Conservation (phyloP, 2,797 vertebrate species). For the Molossus alvarezi region DNA sequence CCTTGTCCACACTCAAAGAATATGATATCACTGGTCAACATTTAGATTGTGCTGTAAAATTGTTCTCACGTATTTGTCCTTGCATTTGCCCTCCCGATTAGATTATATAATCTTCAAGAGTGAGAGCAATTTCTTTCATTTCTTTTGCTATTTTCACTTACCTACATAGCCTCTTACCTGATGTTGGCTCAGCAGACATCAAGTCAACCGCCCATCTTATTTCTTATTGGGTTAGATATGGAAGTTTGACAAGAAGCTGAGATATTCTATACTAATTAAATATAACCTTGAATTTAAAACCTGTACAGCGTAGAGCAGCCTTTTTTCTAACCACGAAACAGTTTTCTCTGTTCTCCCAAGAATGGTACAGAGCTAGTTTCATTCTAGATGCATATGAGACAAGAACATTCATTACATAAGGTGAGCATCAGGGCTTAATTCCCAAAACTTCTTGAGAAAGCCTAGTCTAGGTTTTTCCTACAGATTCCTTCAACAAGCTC, state of each 20-base stretch:
- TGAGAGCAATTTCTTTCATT: constrained; percentile 67
- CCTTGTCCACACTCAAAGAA: constrained; percentile 57
- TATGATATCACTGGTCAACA: constrained; percentile 16
- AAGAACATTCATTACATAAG: constrained; percentile 19
- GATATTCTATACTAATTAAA: constrained; percentile 76
- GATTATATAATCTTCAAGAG: constrained; percentile 46
- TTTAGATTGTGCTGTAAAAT: constrained; percentile 63
- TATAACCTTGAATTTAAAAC: constrained; percentile 74
- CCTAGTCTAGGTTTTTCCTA: constrained; percentile 3
- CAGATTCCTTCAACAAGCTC: constrained; percentile 44
- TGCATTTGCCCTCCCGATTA: constrained; percentile 77
- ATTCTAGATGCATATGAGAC: constrained; percentile 4
- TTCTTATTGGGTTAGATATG: constrained; percentile 67
- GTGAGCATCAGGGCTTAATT: constrained; percentile 1
- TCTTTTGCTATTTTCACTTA: constrained; percentile 63
- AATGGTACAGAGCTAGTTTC: not conserved
- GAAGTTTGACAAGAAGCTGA: constrained; percentile 73
- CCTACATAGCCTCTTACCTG: not conserved
- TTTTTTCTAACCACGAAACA: constrained; percentile 33
- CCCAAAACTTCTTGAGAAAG: constrained; percentile 44
- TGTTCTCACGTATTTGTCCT: constrained; percentile 56
- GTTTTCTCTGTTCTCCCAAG: constrained; percentile 13
- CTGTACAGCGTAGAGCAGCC: not conserved
- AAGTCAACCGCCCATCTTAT: constrained; percentile 31
- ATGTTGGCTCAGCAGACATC: constrained; percentile 26